These are phyloP conservation scores for Kryptopterus vitreolus DNA, from an alignment of 2,797 vertebrate species.

Conservation along the genomic window DNA sequence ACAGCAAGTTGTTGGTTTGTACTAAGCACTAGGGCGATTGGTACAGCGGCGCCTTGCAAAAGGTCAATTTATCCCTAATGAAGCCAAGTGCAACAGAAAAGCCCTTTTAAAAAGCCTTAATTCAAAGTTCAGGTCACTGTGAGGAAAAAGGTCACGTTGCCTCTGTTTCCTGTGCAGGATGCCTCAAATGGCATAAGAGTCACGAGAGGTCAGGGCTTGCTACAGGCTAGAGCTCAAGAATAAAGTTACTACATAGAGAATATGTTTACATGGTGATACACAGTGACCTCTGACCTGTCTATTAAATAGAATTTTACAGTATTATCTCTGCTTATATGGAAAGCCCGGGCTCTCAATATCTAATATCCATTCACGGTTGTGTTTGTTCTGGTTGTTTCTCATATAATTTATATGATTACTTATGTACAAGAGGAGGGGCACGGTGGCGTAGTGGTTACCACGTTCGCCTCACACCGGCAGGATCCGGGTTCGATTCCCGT, in stretches of 20 bases:
- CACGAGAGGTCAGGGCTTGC: neutral
- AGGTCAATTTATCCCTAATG: slow-evolving; percentile 12
- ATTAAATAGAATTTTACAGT: neutral
- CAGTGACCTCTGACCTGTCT: neutral
- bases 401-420: neutral
- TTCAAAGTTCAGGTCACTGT: slow-evolving; percentile 23
- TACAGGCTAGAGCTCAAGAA: no score
- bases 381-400: neutral
- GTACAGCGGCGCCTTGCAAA: neutral
- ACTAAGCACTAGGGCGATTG: neutral
- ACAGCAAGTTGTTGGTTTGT: neutral
- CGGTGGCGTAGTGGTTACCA: no score
- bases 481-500: no score
- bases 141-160: slow-evolving; percentile 12
- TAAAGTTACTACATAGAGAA: neutral
- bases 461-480: no score
- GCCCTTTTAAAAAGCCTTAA: slow-evolving; percentile 19
- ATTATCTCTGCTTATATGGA: no score
- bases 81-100: slow-evolving; percentile 7
- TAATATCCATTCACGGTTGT: neutral
- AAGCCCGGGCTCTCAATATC: neutral
- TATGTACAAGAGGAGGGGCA: neutral
- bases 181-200: neutral
- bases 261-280: neutral
- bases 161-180: neutral